Base-by-base conservation (phyloP, 2,888 invertebrate genomes). In the Ligdia adustata region DNA sequence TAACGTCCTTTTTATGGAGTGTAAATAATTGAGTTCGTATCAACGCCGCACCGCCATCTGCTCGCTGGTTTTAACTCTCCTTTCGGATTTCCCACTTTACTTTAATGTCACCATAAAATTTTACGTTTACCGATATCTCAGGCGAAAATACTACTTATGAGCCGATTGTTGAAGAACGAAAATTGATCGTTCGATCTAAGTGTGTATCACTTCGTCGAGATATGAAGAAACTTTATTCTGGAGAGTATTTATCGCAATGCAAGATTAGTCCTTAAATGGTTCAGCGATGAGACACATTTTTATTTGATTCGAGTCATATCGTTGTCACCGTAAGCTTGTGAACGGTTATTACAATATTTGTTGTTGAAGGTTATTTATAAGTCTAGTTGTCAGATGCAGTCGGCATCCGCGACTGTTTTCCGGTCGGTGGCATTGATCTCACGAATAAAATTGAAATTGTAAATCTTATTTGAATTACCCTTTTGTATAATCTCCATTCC, bases 11-110 rank as follows among this genome's bases (percentile, higher is more conserved):
- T 89, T 89, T 88, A 89, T 89, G 81, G 87, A 87, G 89, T 89
- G 89, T 89, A 89, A 89, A 89, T 89, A 89, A 89, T 89, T 87
- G 87, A 85, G 87, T 83, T 85, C 83, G 86, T 82, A 87, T 82
- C 83, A 83, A 75, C 73, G 81, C 72, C 69, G 72, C 72, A 72
- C 82, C 82, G 81, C 77, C 88, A 87, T 86, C 86, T 86, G 86
- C 75, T 75, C 68, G 72, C 72, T 68, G 74, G 73, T 64, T 77
- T 82, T 82, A 87, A 81, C 80, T 84, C 83, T 86, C 82, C 79
- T 87, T 86, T 86, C 81, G 82, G 85, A 88, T 87, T 88, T 88
- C 85, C 86, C 85, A 89, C 87, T 88, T 86, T 84, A 85, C 85
- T 88, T 89, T 88, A 83, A 89, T 86, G 80, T 70, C 75, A 74